Base-by-base conservation (phyloP, 2,888 invertebrate genomes). In the Parapristionchus giblindavisi region DNA sequence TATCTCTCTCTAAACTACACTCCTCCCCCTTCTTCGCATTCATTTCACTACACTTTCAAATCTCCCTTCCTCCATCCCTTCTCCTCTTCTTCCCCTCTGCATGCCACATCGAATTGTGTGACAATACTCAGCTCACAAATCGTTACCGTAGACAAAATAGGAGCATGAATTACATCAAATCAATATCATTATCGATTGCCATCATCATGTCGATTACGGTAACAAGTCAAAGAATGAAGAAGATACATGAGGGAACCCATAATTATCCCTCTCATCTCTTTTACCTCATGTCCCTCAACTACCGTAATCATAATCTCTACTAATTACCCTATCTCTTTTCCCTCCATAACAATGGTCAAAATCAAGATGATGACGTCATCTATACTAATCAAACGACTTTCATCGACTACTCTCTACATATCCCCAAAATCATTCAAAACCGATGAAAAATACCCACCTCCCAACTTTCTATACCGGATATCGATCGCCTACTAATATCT, bases 21-120 rank as follows among this genome's bases (percentile, higher is more conserved):
- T 63, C 63, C 63, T 63, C 63, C 63, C 63, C 63, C 40, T 63
- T 17, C 17, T 14, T 43, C 43, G 11, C 43, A 21, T 40, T 40
- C 63, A 38, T 40, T 40, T 40, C 63, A 38, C 40, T 27, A 14
- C 40, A n/a, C 14, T 5, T 32, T 14, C 40, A 11, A 4, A 14
- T 24, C 40, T 40, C 63, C 63, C 63, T 34, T 63, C 63, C 38
- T 11, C 40, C 40, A 27, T 34, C 40, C 27, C 63, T 40, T 34
- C 63, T 40, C 51, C 68, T 34, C n/a, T 32, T 38, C 21, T 68
- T 51, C 51, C 48, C 14, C 48, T 51, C n/a, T 56, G 56, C 29
- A 48, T 68, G 68, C 52, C 68, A 51, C 68, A 51, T 51, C 34
- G 36, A 34, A 51, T 51, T 29, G 11, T 24, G 48, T 51, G n/a